Evolutionary conservation across 2,797 vertebrate genomes (phyloP).

Genomic region (Chloroceryle inda): DNA sequence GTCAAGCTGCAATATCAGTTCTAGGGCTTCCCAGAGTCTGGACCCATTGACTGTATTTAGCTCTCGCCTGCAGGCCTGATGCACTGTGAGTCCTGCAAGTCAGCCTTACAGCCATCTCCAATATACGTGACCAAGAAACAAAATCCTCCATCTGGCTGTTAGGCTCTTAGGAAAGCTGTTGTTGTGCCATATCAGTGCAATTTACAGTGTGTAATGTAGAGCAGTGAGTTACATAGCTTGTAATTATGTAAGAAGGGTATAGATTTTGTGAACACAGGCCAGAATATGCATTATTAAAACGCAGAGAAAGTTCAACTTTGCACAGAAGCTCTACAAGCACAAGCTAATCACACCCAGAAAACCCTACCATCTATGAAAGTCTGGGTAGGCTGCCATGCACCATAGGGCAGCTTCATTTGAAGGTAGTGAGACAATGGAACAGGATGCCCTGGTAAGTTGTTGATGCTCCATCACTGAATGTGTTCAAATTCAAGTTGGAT

Average conservation of each 20-base stretch:
- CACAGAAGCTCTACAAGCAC: not conserved
- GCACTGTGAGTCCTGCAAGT: not conserved
- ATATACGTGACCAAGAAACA: not conserved
- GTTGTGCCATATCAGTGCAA: not conserved
- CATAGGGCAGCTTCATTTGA: not conserved
- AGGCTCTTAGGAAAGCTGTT: not conserved
- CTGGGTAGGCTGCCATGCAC: not conserved
- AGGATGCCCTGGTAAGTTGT: too few species aligned
- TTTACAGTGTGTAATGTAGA: not conserved
- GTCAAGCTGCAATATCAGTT: constrained; percentile 5
- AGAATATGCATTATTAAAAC: not conserved
- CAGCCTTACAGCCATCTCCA: not conserved
- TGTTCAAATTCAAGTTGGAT: too few species aligned
- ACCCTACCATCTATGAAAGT: not conserved
- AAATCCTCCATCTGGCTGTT: not conserved
- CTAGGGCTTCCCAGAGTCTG: not conserved
- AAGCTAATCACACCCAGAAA: not conserved
- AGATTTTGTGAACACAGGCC: not conserved
- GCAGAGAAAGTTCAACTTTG: not conserved
- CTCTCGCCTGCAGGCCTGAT: not conserved
- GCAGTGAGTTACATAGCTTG: not conserved
- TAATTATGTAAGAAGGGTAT: not conserved
- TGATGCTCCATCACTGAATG: too few species aligned
- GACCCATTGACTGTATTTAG: not conserved
- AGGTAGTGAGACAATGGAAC: too few species aligned